Conservation (phyloP, 2,113 vertebrate genomes). For the Brachyhypopomus gauderio region DNA sequence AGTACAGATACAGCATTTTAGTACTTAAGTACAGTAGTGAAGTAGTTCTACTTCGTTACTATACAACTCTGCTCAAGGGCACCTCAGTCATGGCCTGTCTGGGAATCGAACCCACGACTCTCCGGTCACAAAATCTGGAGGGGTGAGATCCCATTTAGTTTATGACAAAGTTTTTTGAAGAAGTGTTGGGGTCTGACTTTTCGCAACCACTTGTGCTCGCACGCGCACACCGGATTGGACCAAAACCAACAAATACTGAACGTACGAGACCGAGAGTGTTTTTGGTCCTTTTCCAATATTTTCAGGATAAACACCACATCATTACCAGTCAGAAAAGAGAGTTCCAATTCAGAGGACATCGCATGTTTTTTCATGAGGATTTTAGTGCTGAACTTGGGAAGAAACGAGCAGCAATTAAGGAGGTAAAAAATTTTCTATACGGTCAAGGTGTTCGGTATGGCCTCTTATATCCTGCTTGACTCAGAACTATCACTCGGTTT, state of each 20-base stretch:
- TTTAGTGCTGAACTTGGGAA: not conserved
- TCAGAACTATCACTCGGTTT: too few species aligned
- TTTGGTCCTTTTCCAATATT: not conserved
- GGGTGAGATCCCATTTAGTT: not conserved
- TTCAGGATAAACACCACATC: conserved; percentile 14
- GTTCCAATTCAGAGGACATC: not conserved
- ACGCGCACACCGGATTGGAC: not conserved
- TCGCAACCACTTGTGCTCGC: not conserved
- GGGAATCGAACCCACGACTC: too few species aligned
- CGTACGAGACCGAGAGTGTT: too few species aligned
- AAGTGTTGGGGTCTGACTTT: not conserved
- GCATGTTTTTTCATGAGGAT: conserved; percentile 13
- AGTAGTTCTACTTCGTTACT: too few species aligned
- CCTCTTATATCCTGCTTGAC: not conserved
- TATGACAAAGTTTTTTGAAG: not conserved
- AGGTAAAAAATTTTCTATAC: not conserved
- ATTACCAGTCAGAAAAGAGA: not conserved
- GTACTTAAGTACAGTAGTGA: too few species aligned
- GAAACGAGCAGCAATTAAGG: not conserved
- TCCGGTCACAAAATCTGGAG: too few species aligned
- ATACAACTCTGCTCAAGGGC: too few species aligned
- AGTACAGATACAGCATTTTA: too few species aligned
- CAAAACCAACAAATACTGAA: not conserved
- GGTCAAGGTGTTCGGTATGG: not conserved
- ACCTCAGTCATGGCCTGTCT: too few species aligned